Conservation (phyloP, 2,888 invertebrate genomes). For the Stenurella melanura region DNA sequence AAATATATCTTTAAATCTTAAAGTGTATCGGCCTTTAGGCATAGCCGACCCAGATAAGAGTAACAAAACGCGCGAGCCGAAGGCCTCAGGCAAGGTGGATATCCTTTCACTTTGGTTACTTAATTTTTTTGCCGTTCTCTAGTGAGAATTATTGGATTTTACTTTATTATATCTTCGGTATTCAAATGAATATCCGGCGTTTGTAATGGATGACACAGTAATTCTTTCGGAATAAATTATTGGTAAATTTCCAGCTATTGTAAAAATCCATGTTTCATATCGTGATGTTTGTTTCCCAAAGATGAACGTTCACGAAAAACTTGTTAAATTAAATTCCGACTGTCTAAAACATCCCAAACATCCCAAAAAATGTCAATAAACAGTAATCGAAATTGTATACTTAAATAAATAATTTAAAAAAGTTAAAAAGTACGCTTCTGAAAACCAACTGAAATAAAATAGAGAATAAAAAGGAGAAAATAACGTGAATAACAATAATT, state of each 20-base stretch:
- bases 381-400: no score
- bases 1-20: conserved; percentile 10
- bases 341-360: no score
- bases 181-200: conserved; percentile 16
- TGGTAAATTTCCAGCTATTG: neutral
- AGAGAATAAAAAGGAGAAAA: no score
- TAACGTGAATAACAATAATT: no score
- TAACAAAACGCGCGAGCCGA: neutral
- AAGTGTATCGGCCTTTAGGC: conserved; percentile 10
- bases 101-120: conserved; percentile 20
- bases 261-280: no score
- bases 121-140: neutral
- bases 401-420: no score
- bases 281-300: no score
- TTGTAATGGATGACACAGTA: neutral
- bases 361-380: no score
- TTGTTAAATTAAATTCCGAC: no score
- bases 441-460: no score
- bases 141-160: conserved; percentile 9
- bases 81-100: conserved; percentile 19
- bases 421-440: no score
- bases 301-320: no score
- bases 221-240: neutral
- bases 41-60: neutral
- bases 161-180: neutral